These are phyloP conservation scores for Talpa occidentalis DNA, from an alignment of 2,113 vertebrate genomes.

Conservation along the genomic window DNA sequence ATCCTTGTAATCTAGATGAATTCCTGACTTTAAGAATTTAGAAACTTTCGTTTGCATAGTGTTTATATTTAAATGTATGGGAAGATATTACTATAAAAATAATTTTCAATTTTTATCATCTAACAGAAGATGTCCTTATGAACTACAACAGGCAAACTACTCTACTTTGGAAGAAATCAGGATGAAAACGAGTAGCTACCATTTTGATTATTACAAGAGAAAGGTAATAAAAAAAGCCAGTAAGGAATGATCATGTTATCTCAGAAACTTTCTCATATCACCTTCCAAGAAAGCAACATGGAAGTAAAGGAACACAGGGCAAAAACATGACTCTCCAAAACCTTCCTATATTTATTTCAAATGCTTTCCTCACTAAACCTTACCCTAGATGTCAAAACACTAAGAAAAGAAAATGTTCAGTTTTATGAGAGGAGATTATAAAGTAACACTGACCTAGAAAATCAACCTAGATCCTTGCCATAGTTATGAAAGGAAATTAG, in stretches of 20 bases:
- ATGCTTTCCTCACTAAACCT: background rate
- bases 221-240: background rate
- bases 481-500: background rate
- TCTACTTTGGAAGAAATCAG: background rate
- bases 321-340: constrained; percentile 43
- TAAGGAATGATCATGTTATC: background rate
- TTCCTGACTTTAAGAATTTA: constrained; percentile 43
- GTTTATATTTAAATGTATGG: constrained; percentile 37
- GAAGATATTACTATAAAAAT: constrained; percentile 27
- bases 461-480: background rate
- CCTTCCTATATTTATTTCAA: constrained; percentile 37
- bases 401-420: background rate
- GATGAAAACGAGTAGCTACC: background rate
- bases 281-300: background rate
- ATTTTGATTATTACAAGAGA: constrained; percentile 11
- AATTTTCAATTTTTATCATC: constrained; percentile 32
- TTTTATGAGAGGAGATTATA: background rate
- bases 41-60: constrained; percentile 20
- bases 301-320: background rate
- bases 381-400: background rate
- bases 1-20: constrained; percentile 1
- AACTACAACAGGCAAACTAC: background rate
- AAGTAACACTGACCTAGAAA: background rate
- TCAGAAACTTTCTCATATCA: constrained; percentile 44
- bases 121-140: background rate